A percentile compares a stretch with the other conserved stretches of the same genome.
Evolutionary conservation across 2,797 vertebrate genomes (phyloP).

Genomic region (Gambusia yucatana): DNA sequence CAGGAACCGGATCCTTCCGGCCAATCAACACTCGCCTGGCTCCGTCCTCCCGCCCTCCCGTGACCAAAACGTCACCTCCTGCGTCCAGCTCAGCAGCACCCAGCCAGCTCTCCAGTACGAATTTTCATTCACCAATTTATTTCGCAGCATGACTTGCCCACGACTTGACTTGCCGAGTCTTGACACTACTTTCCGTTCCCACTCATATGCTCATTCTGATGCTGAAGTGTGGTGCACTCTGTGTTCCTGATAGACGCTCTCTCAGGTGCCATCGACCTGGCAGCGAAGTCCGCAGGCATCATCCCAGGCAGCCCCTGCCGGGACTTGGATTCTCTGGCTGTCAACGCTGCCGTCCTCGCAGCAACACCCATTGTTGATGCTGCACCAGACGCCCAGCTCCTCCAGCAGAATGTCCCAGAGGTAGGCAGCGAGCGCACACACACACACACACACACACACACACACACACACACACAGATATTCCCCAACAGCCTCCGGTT

Average conservation of each 20-base stretch:
- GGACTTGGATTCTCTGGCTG: conserved; percentile 74
- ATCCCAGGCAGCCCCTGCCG: conserved; percentile 89
- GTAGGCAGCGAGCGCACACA: conserved; percentile 61
- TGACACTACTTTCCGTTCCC: not conserved
- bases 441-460: not conserved
- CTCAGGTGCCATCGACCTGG: conserved; percentile 93
- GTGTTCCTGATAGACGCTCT: conserved; percentile 17
- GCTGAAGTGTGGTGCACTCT: conserved; percentile 1
- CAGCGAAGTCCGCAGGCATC: conserved; percentile 97
- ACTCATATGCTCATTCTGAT: not conserved
- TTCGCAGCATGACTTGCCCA: not conserved
- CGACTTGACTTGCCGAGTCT: not conserved
- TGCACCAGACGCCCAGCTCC: conserved; percentile 68
- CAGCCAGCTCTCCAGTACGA: conserved; percentile 89
- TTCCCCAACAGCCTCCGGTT: not conserved
- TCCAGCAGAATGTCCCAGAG: conserved; percentile 78
- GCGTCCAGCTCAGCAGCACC: conserved; percentile 69
- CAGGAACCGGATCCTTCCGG: conserved; percentile 96
- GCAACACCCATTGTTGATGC: conserved; percentile 46
- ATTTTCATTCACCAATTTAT: not conserved
- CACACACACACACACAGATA: not conserved
- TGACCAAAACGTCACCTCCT: conserved; percentile 85
- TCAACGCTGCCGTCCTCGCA: conserved; percentile 49
- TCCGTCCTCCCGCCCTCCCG: conserved; percentile 86
- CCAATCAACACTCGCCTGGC: conserved; percentile 92